These are phyloP conservation scores for Epinephelus fuscoguttatus DNA, from an alignment of 2,113 vertebrate species.

Conservation along the genomic window DNA sequence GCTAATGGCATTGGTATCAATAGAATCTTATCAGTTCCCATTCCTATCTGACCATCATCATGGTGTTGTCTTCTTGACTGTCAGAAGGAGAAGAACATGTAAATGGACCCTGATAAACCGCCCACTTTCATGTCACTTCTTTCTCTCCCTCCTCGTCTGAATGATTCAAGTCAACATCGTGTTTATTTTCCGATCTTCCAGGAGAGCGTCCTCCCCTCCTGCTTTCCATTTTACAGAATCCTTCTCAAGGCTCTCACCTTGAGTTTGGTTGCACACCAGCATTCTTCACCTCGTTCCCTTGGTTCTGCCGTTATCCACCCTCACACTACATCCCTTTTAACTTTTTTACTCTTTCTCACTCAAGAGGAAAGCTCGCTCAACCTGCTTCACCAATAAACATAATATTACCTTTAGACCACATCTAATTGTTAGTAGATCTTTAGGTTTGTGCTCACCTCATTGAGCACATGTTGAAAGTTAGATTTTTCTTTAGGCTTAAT, in stretches of 20 bases:
- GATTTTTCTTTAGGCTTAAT: conserved; percentile 13
- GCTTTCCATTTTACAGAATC: neutral
- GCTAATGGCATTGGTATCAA: too few species aligned
- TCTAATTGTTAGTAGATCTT: neutral
- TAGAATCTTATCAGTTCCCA: too few species aligned
- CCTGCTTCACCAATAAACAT: neutral
- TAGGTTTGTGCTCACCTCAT: neutral
- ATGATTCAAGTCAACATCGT: neutral
- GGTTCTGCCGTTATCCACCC: conserved; percentile 1
- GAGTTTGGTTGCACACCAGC: neutral
- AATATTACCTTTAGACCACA: neutral
- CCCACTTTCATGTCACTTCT: neutral
- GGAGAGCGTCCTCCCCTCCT: neutral
- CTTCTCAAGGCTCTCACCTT: neutral
- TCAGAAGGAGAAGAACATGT: neutral
- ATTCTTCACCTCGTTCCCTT: neutral
- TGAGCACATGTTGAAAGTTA: conserved; percentile 15
- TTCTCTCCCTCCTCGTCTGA: neutral
- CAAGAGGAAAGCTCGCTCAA: conserved; percentile 8
- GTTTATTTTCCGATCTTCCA: conserved; percentile 10
- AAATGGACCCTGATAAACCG: neutral
- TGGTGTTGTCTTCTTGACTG: neutral
- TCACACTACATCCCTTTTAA: conserved; percentile 2
- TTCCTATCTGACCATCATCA: neutral
- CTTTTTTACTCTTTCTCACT: neutral